A percentile compares a stretch with the other conserved stretches of the same genome.
Evolutionary conservation across 2,797 vertebrate species (phyloP).

Genomic region (Cossypha niveicapilla): DNA sequence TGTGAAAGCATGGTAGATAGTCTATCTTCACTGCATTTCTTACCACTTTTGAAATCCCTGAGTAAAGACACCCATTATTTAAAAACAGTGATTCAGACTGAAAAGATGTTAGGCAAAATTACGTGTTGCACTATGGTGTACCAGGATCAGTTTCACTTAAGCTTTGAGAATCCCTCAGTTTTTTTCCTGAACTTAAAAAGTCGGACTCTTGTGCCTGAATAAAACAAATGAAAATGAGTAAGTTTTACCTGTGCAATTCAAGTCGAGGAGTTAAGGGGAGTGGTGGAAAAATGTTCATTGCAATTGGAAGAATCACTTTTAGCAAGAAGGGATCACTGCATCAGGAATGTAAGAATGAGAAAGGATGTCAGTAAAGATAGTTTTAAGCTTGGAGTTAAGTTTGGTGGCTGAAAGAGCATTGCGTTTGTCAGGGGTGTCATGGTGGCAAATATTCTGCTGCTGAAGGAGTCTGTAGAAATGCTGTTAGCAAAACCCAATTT

Average conservation of each 20-base stretch:
- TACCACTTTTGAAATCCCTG: not conserved
- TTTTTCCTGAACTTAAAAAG: not conserved
- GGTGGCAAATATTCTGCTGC: not conserved
- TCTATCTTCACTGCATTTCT: not conserved
- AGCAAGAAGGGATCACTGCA: not conserved
- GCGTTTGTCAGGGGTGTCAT: not conserved
- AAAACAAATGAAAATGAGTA: not conserved
- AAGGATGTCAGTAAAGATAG: not conserved
- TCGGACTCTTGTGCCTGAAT: not conserved
- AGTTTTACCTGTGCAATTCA: not conserved
- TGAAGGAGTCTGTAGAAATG: not conserved
- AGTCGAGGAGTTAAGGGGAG: not conserved
- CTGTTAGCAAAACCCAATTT: not conserved
- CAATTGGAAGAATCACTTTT: not conserved
- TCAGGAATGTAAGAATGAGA: not conserved
- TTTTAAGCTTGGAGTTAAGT: not conserved
- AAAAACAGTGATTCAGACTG: not conserved
- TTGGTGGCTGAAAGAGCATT: not conserved
- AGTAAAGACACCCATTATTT: not conserved
- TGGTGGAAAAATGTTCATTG: not conserved
- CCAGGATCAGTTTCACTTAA: not conserved
- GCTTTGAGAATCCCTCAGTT: not conserved
- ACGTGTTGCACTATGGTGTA: not conserved
- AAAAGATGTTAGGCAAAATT: not conserved
- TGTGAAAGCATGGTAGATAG: not conserved